Percentiles rank a stretch among this genome's conserved stretches.
These are phyloP conservation scores for Prosapia bicincta DNA, from an alignment of 2,888 invertebrate species.

Conservation along the genomic window DNA sequence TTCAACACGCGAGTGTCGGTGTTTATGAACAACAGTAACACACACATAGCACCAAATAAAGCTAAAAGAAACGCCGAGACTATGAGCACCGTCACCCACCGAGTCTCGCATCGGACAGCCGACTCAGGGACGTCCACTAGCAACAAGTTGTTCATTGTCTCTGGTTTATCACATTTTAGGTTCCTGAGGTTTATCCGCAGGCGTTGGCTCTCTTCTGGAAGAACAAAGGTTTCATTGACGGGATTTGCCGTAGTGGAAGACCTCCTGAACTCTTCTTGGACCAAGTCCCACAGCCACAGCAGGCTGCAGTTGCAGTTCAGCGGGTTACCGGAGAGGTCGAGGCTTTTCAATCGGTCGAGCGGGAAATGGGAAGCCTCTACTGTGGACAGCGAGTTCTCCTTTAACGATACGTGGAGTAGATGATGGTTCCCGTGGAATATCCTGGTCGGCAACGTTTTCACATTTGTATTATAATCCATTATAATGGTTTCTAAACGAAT, in stretches of 20 bases:
- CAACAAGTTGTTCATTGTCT: conserved; percentile 52
- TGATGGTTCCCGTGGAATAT: conserved; percentile 81
- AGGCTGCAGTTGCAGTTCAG: conserved; percentile 83
- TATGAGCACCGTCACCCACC: conserved; percentile 45
- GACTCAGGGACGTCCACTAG: conserved; percentile 59
- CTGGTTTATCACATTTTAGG: conserved; percentile 58
- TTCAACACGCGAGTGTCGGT: conserved; percentile 42
- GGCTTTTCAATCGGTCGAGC: conserved; percentile 68
- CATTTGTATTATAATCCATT: conserved; percentile 71
- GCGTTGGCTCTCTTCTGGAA: conserved; percentile 24
- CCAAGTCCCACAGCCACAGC: conserved; percentile 78
- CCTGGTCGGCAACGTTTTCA: conserved; percentile 71
- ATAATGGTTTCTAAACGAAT: conserved; percentile 74
- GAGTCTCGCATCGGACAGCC: conserved; percentile 50
- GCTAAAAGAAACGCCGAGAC: conserved; percentile 46
- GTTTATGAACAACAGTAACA: conserved; percentile 45
- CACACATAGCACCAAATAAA: conserved; percentile 46
- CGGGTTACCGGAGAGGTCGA: conserved; percentile 79
- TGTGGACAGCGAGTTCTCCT: conserved; percentile 69
- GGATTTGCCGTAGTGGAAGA: conserved; percentile 22
- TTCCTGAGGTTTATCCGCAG: conserved; percentile 53
- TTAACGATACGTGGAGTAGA: conserved; percentile 69
- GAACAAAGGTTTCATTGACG: conserved; percentile 32
- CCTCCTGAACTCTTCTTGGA: conserved; percentile 31
- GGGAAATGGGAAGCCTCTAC: conserved; percentile 80